Evolutionary conservation across 1,140 invertebrate genomes (phyloP).

Genomic region (Pararge aegeria): DNA sequence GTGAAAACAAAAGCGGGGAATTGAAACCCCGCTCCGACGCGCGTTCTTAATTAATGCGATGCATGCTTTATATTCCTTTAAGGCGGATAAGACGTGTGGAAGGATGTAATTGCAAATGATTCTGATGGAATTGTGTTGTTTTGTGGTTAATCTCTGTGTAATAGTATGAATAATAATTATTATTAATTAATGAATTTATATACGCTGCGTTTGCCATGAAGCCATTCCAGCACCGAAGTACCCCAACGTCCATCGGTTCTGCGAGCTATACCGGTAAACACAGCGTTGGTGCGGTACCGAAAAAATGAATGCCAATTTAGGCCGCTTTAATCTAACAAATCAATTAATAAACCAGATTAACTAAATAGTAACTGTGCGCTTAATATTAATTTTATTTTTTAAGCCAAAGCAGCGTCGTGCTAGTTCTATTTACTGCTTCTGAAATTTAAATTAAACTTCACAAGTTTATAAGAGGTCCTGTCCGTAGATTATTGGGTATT

Average conservation of each 20-base stretch:
- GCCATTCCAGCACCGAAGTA: no score
- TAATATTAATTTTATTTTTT: no score
- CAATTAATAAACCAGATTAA: slow-evolving; percentile 11
- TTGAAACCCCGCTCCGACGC: slow-evolving; percentile 19
- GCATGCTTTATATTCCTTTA: slow-evolving; percentile 18
- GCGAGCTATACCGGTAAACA: no score
- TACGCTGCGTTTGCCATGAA: no score
- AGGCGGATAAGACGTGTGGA: slow-evolving; percentile 1
- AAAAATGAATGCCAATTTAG: no score
- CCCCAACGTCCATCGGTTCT: no score
- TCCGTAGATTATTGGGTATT: neutral
- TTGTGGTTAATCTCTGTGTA: slow-evolving; percentile 1
- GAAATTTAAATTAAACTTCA: neutral
- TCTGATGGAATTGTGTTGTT: slow-evolving; percentile 9
- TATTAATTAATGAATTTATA: no score
- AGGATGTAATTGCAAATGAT: slow-evolving; percentile 12
- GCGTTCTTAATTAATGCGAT: slow-evolving; percentile 17
- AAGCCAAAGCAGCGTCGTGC: neutral
- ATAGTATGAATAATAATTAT: neutral
- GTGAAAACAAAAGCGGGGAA: slow-evolving; percentile 24
- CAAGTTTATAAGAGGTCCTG: neutral
- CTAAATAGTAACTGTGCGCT: neutral
- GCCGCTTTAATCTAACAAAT: slow-evolving; percentile 4
- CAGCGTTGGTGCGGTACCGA: no score
- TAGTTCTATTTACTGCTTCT: neutral